Evolutionary conservation across 2,113 vertebrate species (phyloP), one percentile per base, ranked within the genome.

Genomic region (Garra rufa): DNA sequence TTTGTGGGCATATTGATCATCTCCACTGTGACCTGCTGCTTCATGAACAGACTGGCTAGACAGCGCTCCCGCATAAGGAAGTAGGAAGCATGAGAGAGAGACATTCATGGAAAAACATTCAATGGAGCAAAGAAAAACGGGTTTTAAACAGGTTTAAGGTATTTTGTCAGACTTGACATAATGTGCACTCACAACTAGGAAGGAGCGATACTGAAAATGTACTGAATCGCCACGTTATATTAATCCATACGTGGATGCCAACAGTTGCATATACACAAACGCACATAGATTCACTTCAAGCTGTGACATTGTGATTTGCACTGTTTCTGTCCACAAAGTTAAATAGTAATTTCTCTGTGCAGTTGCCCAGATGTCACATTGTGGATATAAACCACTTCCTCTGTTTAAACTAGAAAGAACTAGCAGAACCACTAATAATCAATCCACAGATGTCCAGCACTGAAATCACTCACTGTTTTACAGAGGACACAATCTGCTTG

Each of bases 1-100:
- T 94, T 97, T 44, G 94, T 96, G 0, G 95, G 96, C 0, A 90
- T 96, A 77, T 83, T 94, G 28, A 91, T 98, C 88, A 94, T 97
- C 0, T 90, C 94, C 6, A 85, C 96, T 0, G 95, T 98, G 59
- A 98, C 97, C 70, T 97, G 96, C 85, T 97, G 96, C 92, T 98
- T 97, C 91, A 96, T 98, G 95, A 96, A 90, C 26, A 92, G 93
- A 24, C 91, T 98, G 71, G 90, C 92, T 1, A 92, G 82, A 78
- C 93, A 92, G 86, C 92, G 93, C 0, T 83, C 86, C 71, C 89
- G 6, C 19, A 44, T 28, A 26, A 80, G 84, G 24, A 95, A 94
- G 79, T 95, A 94, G 87, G 15, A 71, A 21, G 19, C 38, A 41
- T n/a, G 34, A 34, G 11, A 13, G 11, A 13, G 38, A 48, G 13